Evolutionary conservation across 2,113 vertebrate species (phyloP), one percentile per base, ranked within the genome.

Genomic region (Coracopsis vasa): DNA sequence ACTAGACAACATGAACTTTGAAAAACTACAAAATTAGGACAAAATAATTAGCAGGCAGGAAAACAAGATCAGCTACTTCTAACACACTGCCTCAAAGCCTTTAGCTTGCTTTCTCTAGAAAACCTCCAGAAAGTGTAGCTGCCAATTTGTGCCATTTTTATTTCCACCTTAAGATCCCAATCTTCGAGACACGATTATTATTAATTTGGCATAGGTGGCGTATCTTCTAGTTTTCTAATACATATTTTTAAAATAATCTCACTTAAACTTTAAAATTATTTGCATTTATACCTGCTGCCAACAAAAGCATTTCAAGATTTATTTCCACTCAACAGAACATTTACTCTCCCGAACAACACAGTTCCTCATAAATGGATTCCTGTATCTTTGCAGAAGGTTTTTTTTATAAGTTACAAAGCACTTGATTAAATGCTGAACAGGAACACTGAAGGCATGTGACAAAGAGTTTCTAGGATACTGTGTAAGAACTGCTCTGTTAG

Each of bases 401-500:
- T 75, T 77, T 88, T 92, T 78, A 2, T 62, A 86, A 95, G 75
- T 71, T 92, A 91, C 60, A 94, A 94, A 81, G 80, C 75, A 95
- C 83, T 94, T 92, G 82, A 92, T 88, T 95, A 94, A 97, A 96
- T 82, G 92, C 92, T 86, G 85, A 95, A 96, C 75, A 95, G 80
- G 62, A 96, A 92, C 88, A 90, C 69, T 80, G 88, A 61, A 86
- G 64, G 45, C 90, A 96, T 58, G 86, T 92, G 88, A 94, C 69
- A 66, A 15, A n/a, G 61, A 90, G 95, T 94, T 96, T 96, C 92
- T 94, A 92, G 92, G 95, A 96, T 95, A 95, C 92, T 80, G 33
- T 86, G 28, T 50, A 93, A 90, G 85, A 96, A 86, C 90, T 73
- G 66, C 53, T 70, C 78, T 65, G 62, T 70, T 62, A 83, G 90